Conservation (phyloP, 2,888 invertebrate genomes). For the Lasioglossum leucozonium region DNA sequence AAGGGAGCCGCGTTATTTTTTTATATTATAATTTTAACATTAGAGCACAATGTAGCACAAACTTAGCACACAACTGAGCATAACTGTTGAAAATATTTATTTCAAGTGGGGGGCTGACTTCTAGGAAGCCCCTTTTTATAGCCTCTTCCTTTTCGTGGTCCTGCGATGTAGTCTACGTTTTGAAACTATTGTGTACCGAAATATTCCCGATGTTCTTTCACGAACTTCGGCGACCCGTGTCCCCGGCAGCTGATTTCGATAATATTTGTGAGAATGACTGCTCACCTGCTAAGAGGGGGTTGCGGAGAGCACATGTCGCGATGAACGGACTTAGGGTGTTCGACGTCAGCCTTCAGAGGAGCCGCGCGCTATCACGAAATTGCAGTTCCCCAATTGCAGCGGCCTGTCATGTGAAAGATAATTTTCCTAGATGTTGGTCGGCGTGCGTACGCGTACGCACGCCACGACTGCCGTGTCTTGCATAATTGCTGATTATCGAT, state of each 20-base stretch:
- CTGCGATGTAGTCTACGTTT: too few species aligned
- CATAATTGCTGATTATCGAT: slow-evolving; percentile 42
- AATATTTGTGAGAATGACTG: not conserved
- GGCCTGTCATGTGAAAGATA: slow-evolving; percentile 41
- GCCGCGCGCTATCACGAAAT: slow-evolving; percentile 37
- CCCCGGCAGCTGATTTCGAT: not conserved
- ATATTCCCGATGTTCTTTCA: too few species aligned
- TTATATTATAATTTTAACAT: too few species aligned
- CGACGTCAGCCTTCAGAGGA: not conserved
- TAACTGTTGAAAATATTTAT: too few species aligned
- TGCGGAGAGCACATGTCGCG: slow-evolving; percentile 2
- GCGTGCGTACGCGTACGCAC: not conserved
- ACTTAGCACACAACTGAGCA: too few species aligned
- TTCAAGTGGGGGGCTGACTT: too few species aligned
- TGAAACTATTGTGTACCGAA: too few species aligned
- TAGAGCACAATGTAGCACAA: too few species aligned
- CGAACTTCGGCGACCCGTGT: not conserved
- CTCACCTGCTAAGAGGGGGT: not conserved
- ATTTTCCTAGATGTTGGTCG: slow-evolving; percentile 35
- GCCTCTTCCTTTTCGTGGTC: too few species aligned
- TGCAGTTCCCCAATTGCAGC: slow-evolving; percentile 35
- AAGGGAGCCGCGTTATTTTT: too few species aligned
- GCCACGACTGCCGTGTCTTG: slow-evolving; percentile 25
- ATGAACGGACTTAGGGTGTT: not conserved
- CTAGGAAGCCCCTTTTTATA: too few species aligned